Conservation (phyloP, 1,140 invertebrate genomes). For the Drosophila pachea region DNA sequence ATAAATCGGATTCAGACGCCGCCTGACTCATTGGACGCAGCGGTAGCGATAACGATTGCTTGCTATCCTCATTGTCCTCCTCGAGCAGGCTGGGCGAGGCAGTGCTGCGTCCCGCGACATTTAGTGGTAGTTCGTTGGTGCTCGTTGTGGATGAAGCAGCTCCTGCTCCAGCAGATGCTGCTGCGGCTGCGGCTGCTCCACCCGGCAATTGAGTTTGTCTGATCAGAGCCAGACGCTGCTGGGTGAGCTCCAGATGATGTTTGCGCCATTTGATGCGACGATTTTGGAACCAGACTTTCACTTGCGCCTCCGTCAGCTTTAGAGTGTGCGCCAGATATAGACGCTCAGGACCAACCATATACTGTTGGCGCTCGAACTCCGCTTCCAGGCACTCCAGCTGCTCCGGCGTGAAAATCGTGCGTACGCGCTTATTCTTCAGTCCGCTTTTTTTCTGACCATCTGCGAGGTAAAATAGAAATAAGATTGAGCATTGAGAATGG, state of each 20-base stretch:
- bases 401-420: slow-evolving; percentile 96
- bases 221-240: slow-evolving; percentile 89
- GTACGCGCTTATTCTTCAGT: slow-evolving; percentile 85
- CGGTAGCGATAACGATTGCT: slow-evolving; percentile 59
- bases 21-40: slow-evolving; percentile 55
- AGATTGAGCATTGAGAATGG: not conserved
- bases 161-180: slow-evolving; percentile 11
- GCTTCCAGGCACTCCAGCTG: slow-evolving; percentile 94
- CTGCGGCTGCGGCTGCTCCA: slow-evolving; percentile 14
- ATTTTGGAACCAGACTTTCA: slow-evolving; percentile 99
- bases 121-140: slow-evolving; percentile 33
- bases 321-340: slow-evolving; percentile 92
- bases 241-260: slow-evolving; percentile 93
- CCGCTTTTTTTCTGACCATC: slow-evolving; percentile 73
- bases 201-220: slow-evolving; percentile 81
- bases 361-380: slow-evolving; percentile 95
- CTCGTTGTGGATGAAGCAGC: slow-evolving; percentile 2
- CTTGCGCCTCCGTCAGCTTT: slow-evolving; percentile 94
- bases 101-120: slow-evolving; percentile 19
- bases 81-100: slow-evolving; percentile 55
- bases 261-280: slow-evolving; percentile 97
- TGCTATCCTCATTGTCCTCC: slow-evolving; percentile 72
- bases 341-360: slow-evolving; percentile 95
- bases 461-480: slow-evolving; percentile 8
- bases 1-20: slow-evolving; percentile 72